phyloP scores from a whole-genome alignment of 2,113 vertebrate genomes.

The Girardinichthys multiradiatus region DNA sequence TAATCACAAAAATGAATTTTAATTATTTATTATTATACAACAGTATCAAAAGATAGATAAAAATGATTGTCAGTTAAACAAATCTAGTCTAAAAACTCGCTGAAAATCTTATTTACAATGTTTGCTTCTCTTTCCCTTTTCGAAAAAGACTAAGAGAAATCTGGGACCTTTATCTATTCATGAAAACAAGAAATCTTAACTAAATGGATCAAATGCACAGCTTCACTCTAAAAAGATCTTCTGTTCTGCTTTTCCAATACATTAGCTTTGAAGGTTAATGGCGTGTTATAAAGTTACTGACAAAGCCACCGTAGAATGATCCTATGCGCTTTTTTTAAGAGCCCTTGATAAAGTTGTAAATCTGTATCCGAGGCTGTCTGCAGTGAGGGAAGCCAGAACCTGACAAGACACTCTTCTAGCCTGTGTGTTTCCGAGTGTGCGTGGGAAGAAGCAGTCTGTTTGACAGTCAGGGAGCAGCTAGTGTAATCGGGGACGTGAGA shows the following conservation, averaged over 20 bases:
- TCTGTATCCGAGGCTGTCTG: conserved; percentile 34
- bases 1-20: too few relatives aligned
- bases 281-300: background rate
- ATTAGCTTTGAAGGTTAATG: conserved; percentile 13
- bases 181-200: background rate
- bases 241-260: background rate
- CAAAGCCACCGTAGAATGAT: background rate
- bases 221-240: background rate
- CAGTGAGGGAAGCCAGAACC: conserved; percentile 35
- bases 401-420: conserved; percentile 4
- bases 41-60: background rate
- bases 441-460: conserved; percentile 35
- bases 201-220: background rate
- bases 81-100: background rate
- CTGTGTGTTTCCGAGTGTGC: background rate
- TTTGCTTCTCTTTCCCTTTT: background rate
- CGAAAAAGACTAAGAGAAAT: background rate
- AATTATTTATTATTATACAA: background rate
- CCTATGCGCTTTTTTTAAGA: background rate
- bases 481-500: conserved; percentile 56
- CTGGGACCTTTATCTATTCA: background rate
- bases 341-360: conserved; percentile 44
- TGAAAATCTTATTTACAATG: background rate
- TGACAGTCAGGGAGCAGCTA: conserved; percentile 31
- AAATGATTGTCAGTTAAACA: background rate